Evolutionary conservation across 2,888 invertebrate species (phyloP).

Genomic region (Axea sp.): DNA sequence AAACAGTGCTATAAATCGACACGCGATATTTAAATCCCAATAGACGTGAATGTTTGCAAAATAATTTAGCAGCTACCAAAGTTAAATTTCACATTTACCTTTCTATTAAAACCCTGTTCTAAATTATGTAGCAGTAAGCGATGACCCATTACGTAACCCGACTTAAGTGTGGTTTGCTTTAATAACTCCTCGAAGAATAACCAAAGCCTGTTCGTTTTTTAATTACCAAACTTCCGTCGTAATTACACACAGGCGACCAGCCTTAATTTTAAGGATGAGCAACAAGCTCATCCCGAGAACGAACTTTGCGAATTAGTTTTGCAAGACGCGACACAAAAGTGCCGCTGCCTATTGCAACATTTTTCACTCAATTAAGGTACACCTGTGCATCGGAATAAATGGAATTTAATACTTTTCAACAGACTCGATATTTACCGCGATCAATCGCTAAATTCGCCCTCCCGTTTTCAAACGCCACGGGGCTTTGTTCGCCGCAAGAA

Average conservation of each 20-base stretch:
- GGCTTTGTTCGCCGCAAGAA: constrained; percentile 58
- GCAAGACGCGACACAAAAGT: constrained; percentile 39
- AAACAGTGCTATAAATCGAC: no score
- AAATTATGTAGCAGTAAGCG: constrained; percentile 17
- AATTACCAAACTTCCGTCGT: constrained; percentile 60
- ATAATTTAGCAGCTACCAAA: neutral
- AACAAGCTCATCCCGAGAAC: constrained; percentile 31
- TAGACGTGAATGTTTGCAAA: no score
- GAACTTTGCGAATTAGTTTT: constrained; percentile 60
- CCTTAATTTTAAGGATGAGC: constrained; percentile 45
- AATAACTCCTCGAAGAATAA: constrained; percentile 60
- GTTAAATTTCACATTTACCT: constrained; percentile 2
- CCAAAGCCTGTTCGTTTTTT: constrained; percentile 48
- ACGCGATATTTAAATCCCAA: no score
- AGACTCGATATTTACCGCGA: constrained; percentile 36
- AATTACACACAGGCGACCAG: constrained; percentile 55
- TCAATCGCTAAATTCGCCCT: constrained; percentile 24
- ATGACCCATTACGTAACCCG: constrained; percentile 36
- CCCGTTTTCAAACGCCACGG: constrained; percentile 17
- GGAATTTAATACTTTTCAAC: constrained; percentile 44
- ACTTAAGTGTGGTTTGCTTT: constrained; percentile 40
- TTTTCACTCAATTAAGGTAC: constrained; percentile 20
- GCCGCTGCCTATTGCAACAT: constrained; percentile 11
- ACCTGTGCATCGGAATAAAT: constrained; percentile 3
- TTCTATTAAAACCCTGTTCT: constrained; percentile 16